Conservation (phyloP, 1,140 invertebrate genomes). For the Gonatopus flavifemur region DNA sequence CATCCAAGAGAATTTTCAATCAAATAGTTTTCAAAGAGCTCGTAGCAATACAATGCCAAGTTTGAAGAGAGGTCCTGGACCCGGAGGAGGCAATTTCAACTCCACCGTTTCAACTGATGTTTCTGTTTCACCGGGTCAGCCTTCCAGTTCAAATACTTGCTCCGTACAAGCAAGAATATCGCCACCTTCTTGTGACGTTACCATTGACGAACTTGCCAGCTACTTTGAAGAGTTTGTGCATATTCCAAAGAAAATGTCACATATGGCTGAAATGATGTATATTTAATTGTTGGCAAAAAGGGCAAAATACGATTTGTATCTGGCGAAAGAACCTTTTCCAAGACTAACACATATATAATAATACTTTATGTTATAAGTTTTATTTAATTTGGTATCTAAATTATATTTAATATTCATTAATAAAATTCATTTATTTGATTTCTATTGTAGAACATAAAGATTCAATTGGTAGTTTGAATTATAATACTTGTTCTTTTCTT, state of each 20-base stretch:
- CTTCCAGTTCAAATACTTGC: constrained; percentile 49
- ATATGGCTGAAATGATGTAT: constrained; percentile 97
- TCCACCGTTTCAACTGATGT: constrained; percentile 12
- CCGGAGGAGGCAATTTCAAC: constrained; percentile 33
- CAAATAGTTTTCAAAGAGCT: constrained; percentile 49
- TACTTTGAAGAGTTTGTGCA: constrained; percentile 92
- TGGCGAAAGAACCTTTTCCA: constrained; percentile 12
- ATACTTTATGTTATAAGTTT: constrained; percentile 15
- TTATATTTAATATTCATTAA: constrained; percentile 31
- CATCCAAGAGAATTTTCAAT: constrained; percentile 40
- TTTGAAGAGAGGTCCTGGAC: constrained; percentile 45
- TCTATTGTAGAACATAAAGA: no score
- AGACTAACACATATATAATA: constrained; percentile 2
- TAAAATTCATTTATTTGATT: no score
- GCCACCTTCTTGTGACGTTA: constrained; percentile 71
- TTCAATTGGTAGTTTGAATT: no score
- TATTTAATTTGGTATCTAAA: constrained; percentile 39
- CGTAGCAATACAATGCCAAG: constrained; percentile 57
- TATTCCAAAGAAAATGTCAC: constrained; percentile 95
- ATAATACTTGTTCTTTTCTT: no score
- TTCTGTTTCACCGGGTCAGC: constrained; percentile 8
- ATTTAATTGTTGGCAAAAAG: constrained; percentile 69
- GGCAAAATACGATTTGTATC: constrained; percentile 3
- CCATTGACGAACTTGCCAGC: constrained; percentile 87
- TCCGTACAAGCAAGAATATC: constrained; percentile 62